Evolutionary conservation across 2,113 vertebrate species (phyloP).

Genomic region (Embiotoca jacksoni): DNA sequence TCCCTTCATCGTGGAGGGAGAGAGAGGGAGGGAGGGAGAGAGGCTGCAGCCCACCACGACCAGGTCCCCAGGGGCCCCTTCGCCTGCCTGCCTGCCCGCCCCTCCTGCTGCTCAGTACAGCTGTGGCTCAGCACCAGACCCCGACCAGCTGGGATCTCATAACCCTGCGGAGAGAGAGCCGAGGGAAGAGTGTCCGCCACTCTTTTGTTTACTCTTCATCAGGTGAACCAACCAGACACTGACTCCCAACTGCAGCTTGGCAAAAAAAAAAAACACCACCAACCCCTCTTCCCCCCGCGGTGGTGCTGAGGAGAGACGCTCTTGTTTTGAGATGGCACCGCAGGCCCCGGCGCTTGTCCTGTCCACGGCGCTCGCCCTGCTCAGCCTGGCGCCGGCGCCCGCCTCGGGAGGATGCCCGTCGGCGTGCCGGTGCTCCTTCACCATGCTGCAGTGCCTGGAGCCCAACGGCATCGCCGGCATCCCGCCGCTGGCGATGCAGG

Average conservation of each 20-base stretch:
- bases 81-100: conserved; percentile 55
- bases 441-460: conserved; percentile 83
- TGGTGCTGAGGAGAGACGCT: conserved; percentile 37
- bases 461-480: conserved; percentile 74
- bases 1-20: conserved; percentile 74
- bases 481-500: conserved; percentile 75
- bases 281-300: background rate
- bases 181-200: conserved; percentile 53
- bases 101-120: conserved; percentile 80
- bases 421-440: conserved; percentile 82
- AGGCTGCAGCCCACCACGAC: conserved; percentile 81
- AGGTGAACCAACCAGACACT: conserved; percentile 49
- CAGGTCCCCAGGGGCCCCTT: conserved; percentile 82
- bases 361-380: conserved; percentile 56
- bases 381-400: conserved; percentile 63
- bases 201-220: conserved; percentile 33
- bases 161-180: conserved; percentile 52
- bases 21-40: conserved; percentile 71
- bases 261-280: background rate
- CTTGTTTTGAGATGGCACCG: conserved; percentile 60
- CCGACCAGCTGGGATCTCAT: conserved; percentile 73
- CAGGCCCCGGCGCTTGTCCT: conserved; percentile 59
- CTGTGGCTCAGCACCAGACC: conserved; percentile 78
- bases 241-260: conserved; percentile 37
- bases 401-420: conserved; percentile 72